Evolutionary conservation across 2,797 vertebrate genomes (phyloP).

Genomic region (Petrocephalus sullivani): DNA sequence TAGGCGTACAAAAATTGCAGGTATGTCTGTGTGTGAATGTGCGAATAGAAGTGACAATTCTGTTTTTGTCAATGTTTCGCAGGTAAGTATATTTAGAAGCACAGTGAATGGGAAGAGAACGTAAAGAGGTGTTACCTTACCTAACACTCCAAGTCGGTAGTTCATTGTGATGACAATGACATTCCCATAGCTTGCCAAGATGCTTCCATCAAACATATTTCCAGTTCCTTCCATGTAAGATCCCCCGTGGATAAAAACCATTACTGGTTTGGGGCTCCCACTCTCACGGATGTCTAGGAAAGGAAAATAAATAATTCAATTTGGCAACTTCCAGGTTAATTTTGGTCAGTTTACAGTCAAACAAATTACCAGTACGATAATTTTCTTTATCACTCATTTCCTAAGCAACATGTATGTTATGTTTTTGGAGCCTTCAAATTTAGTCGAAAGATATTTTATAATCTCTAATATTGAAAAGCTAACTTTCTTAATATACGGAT

Average conservation of each 20-base stretch:
- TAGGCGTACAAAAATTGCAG: background rate
- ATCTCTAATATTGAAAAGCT: background rate
- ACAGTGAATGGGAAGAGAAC: background rate
- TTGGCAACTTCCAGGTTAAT: constrained; percentile 53
- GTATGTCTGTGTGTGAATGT: background rate
- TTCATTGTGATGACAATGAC: constrained; percentile 99
- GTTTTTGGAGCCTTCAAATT: constrained; percentile 33
- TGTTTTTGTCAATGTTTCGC: background rate
- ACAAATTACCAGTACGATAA: constrained; percentile 25
- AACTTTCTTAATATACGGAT: background rate
- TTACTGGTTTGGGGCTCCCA: constrained; percentile 97
- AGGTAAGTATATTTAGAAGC: constrained; percentile 6
- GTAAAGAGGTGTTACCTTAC: constrained; percentile 65
- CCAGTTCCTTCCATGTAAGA: constrained; percentile 99
- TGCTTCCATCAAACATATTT: constrained; percentile 98
- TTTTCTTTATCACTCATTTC: constrained; percentile 42
- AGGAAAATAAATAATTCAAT: constrained; percentile 50
- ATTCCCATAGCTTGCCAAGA: constrained; percentile 98
- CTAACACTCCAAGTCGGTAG: constrained; percentile 94
- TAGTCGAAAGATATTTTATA: background rate
- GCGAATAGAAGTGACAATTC: constrained; percentile 37
- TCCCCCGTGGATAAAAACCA: constrained; percentile 98
- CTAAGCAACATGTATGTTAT: constrained; percentile 44
- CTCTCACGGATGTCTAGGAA: constrained; percentile 96
- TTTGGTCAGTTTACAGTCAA: constrained; percentile 36